Evolutionary conservation across 2,888 invertebrate species (phyloP).

Genomic region (Xestoiulus laeticollis): DNA sequence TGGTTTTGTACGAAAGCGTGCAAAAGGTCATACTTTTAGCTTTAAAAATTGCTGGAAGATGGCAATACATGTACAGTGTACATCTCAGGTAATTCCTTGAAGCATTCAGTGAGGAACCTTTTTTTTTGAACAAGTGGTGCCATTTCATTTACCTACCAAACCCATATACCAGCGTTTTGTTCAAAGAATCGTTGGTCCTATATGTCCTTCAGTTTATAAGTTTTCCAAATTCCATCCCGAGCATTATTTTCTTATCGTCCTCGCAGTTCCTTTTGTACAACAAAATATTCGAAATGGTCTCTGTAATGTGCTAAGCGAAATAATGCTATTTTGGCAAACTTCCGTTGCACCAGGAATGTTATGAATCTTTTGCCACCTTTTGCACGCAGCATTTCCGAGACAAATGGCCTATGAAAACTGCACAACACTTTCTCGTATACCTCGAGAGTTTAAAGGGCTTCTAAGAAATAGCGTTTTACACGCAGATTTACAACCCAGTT

Average conservation of each 20-base stretch:
- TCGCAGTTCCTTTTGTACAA: neutral
- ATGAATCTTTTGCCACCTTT: neutral
- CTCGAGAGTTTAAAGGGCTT: neutral
- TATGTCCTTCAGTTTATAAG: neutral
- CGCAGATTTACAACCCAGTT: neutral
- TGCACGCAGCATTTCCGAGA: neutral
- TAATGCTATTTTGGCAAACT: constrained; percentile 15
- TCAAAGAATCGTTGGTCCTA: neutral
- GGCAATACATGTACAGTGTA: too few species aligned
- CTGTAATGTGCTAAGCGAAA: constrained; percentile 10
- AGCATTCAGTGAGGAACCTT: neutral
- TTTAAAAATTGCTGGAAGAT: too few species aligned
- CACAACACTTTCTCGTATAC: neutral
- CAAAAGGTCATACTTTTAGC: too few species aligned
- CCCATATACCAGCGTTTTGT: neutral
- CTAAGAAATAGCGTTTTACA: neutral
- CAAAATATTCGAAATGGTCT: neutral
- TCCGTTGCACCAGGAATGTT: neutral
- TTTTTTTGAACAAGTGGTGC: neutral
- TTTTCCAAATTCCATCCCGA: neutral
- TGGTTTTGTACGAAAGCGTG: too few species aligned
- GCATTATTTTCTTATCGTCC: neutral
- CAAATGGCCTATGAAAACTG: neutral
- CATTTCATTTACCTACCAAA: neutral
- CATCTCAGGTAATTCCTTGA: neutral